Conservation (phyloP, 1,140 invertebrate species). For the Yoshiicerus persimilis region DNA sequence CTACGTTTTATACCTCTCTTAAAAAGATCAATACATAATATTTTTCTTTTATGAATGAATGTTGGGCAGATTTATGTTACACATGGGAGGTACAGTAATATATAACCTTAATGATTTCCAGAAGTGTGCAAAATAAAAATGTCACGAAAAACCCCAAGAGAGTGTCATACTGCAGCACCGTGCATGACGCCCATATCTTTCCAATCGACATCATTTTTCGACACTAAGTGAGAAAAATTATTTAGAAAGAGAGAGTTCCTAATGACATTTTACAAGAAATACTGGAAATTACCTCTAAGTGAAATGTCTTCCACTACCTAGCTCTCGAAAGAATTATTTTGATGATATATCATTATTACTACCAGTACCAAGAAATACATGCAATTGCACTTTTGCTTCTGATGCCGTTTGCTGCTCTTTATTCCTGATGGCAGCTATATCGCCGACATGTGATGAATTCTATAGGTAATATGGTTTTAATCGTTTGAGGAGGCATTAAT, state of each 20-base stretch:
- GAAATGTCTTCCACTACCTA: too few relatives aligned
- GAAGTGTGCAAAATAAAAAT: neutral
- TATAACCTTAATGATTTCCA: neutral
- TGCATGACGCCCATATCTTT: neutral
- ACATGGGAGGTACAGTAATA: neutral
- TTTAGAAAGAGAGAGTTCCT: too few relatives aligned
- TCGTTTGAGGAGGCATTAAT: too few relatives aligned
- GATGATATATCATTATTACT: too few relatives aligned
- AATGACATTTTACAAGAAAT: too few relatives aligned
- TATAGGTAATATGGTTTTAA: too few relatives aligned
- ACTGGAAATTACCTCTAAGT: too few relatives aligned
- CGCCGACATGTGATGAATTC: too few relatives aligned
- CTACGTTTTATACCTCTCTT: neutral
- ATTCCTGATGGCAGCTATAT: neutral
- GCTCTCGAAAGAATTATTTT: too few relatives aligned
- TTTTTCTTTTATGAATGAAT: neutral
- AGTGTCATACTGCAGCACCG: neutral
- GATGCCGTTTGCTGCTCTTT: neutral
- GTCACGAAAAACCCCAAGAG: neutral
- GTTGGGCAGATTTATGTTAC: neutral
- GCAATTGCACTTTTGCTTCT: neutral
- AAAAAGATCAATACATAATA: neutral
- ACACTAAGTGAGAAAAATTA: too few relatives aligned
- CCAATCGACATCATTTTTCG: too few relatives aligned
- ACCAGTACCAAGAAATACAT: neutral